Percentiles rank a stretch among this genome's conserved stretches.
Conservation (phyloP, 2,113 vertebrate genomes). For the Epinephelus fuscoguttatus region DNA sequence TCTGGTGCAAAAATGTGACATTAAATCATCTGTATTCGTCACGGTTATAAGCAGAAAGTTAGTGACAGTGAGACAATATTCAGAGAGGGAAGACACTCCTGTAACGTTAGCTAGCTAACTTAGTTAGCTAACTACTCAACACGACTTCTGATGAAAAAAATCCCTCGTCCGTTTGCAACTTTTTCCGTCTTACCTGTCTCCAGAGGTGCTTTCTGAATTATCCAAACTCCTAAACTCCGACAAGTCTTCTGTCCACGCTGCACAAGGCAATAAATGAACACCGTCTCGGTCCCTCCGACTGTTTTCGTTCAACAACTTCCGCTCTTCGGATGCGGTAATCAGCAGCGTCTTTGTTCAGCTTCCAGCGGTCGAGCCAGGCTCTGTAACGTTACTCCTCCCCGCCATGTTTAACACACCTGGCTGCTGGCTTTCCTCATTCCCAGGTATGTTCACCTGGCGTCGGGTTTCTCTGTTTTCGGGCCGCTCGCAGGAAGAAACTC, state of each 20-base stretch:
- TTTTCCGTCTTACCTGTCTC: conserved; percentile 32
- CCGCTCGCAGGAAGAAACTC: background rate
- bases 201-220: background rate
- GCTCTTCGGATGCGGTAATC: background rate
- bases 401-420: background rate
- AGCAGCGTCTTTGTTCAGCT: background rate
- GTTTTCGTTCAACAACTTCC: conserved; percentile 40
- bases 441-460: background rate
- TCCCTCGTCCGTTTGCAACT: no score
- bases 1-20: background rate
- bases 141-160: background rate
- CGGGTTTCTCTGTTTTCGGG: background rate
- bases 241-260: background rate
- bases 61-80: background rate
- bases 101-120: conserved; percentile 24
- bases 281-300: background rate
- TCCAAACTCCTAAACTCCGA: background rate
- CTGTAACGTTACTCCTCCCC: background rate
- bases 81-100: background rate
- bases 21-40: background rate
- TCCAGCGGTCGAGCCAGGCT: background rate
- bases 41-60: background rate
- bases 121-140: background rate
- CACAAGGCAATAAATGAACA: background rate
- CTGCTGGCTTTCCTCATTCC: accelerated